These are phyloP conservation scores for Andrena bucephala DNA, from an alignment of 2,888 invertebrate genomes.

Conservation along the genomic window DNA sequence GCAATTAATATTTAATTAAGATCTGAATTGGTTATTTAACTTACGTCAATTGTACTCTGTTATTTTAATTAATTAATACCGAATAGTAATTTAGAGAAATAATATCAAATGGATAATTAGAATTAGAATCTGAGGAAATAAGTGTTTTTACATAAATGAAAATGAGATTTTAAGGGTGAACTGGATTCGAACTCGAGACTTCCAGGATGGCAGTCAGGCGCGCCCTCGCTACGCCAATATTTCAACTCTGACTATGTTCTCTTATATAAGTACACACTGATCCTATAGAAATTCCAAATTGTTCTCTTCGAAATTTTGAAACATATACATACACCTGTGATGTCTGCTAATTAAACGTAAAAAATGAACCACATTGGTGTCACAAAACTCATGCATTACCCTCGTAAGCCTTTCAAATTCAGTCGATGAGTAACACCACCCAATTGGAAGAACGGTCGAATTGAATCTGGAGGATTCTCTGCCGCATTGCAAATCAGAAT, in stretches of 20 bases:
- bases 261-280: background rate
- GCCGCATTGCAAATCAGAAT: background rate
- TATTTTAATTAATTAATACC: no score
- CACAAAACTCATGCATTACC: background rate
- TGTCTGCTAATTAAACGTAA: background rate
- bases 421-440: conserved; percentile 2
- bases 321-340: no score
- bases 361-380: background rate
- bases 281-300: no score
- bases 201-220: background rate
- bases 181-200: background rate
- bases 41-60: no score
- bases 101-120: no score
- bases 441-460: conserved; percentile 2
- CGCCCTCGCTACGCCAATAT: background rate
- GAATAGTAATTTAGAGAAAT: no score
- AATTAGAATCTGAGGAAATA: no score
- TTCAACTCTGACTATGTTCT: background rate
- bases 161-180: no score
- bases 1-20: no score
- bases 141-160: no score
- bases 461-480: background rate
- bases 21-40: no score
- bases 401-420: background rate
- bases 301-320: no score